These are phyloP conservation scores for Andrena flavipes DNA, from an alignment of 2,888 invertebrate genomes.

Conservation along the genomic window DNA sequence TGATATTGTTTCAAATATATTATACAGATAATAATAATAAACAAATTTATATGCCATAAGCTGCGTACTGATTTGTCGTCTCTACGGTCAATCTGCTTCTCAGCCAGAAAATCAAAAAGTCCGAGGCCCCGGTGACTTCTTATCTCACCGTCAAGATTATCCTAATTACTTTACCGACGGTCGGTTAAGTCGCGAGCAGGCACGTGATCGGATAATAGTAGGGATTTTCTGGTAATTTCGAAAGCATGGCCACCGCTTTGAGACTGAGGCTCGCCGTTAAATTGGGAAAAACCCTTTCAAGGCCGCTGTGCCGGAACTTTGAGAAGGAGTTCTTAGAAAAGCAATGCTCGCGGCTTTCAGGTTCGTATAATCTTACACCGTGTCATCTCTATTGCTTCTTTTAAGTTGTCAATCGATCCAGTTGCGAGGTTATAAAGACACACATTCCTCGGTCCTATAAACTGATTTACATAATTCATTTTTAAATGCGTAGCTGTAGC, in stretches of 20 bases:
- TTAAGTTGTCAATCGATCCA: neutral
- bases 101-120: neutral
- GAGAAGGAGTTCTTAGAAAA: conserved; percentile 61
- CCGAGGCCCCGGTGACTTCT: neutral
- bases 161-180: neutral
- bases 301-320: conserved; percentile 61
- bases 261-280: conserved; percentile 75
- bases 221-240: conserved; percentile 12
- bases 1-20: conserved; percentile 85
- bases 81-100: neutral
- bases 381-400: conserved; percentile 9
- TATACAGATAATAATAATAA: conserved; percentile 85
- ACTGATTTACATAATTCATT: neutral
- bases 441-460: neutral
- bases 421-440: conserved; percentile 31
- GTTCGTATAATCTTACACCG: conserved; percentile 58
- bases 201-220: neutral
- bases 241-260: conserved; percentile 77
- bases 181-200: neutral
- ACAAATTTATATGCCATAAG: conserved; percentile 83
- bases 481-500: conserved; percentile 9
- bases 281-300: conserved; percentile 75
- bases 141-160: neutral
- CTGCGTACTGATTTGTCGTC: neutral
- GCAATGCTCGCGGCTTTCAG: conserved; percentile 66